These are phyloP conservation scores for Rhynchotus rufescens DNA, from an alignment of 2,797 vertebrate species.

Conservation along the genomic window DNA sequence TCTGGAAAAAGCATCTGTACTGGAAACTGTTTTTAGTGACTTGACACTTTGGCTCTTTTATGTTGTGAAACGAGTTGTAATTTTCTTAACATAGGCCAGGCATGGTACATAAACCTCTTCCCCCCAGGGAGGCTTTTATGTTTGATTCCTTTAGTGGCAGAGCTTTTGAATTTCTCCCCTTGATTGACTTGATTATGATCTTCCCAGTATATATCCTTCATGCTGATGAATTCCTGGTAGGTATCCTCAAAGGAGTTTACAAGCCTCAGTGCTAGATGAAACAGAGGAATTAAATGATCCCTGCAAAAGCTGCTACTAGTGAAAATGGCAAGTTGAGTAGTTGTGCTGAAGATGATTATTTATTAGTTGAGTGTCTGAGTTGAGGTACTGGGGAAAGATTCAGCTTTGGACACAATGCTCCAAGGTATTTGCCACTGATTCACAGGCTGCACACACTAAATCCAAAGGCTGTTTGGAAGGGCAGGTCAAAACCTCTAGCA, in stretches of 20 bases:
- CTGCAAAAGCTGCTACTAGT: conserved; percentile 31
- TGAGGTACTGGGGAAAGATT: not conserved
- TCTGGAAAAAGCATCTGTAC: conserved; percentile 71
- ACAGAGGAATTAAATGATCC: conserved; percentile 61
- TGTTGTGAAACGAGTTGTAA: conserved; percentile 76
- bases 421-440: not conserved
- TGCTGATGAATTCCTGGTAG: conserved; percentile 67
- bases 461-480: not conserved
- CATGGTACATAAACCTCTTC: conserved; percentile 75
- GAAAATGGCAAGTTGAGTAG: conserved; percentile 29
- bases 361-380: not conserved
- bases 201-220: conserved; percentile 62
- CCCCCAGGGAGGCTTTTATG: conserved; percentile 66
- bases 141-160: conserved; percentile 71
- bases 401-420: not conserved
- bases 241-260: conserved; percentile 57
- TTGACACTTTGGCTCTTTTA: conserved; percentile 76
- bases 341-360: not conserved
- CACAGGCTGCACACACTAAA: not conserved
- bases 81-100: conserved; percentile 80
- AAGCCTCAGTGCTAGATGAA: conserved; percentile 45
- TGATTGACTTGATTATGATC: conserved; percentile 77
- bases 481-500: not conserved
- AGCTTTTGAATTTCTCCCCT: conserved; percentile 63
- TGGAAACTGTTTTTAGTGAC: conserved; percentile 76